Evolutionary conservation across 2,888 invertebrate genomes (phyloP).

Genomic region (Fissipunctia ypsillon): DNA sequence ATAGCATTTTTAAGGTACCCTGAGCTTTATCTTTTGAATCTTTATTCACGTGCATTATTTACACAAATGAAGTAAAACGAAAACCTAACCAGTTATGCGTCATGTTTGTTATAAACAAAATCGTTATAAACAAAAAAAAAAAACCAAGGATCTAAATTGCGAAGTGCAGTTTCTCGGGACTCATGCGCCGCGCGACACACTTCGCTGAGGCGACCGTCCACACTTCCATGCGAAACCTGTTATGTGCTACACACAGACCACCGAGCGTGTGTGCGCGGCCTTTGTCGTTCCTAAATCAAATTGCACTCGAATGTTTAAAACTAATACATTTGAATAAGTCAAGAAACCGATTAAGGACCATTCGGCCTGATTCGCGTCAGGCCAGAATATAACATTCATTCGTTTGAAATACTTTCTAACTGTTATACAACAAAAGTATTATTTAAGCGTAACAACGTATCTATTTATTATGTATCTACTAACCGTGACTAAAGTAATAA

Average conservation of each 20-base stretch:
- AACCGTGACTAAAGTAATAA: constrained; percentile 67
- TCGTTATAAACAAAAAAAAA: constrained; percentile 63
- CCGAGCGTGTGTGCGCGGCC: constrained; percentile 61
- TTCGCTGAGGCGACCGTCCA: constrained; percentile 70
- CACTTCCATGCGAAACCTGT: constrained; percentile 79
- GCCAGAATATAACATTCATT: constrained; percentile 49
- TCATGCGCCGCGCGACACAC: constrained; percentile 74
- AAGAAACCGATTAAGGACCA: constrained; percentile 63
- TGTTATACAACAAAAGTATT: constrained; percentile 58
- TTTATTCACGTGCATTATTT: constrained; percentile 49
- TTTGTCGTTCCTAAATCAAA: constrained; percentile 77
- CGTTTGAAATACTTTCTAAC: constrained; percentile 63
- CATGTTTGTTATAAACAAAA: constrained; percentile 69
- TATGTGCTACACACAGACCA: constrained; percentile 65
- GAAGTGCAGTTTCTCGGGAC: constrained; percentile 69
- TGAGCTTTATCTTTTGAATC: constrained; percentile 37
- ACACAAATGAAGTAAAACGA: constrained; percentile 52
- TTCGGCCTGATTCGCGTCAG: constrained; percentile 46
- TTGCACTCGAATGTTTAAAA: constrained; percentile 67
- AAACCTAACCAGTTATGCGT: constrained; percentile 56
- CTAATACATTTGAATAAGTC: constrained; percentile 69
- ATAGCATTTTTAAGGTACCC: constrained; percentile 4
- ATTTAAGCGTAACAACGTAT: constrained; percentile 63
- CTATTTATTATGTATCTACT: constrained; percentile 66
- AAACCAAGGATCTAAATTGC: constrained; percentile 70